phyloP scores from a whole-genome alignment of 1,140 invertebrate species.

The Mylabris phalerata region DNA sequence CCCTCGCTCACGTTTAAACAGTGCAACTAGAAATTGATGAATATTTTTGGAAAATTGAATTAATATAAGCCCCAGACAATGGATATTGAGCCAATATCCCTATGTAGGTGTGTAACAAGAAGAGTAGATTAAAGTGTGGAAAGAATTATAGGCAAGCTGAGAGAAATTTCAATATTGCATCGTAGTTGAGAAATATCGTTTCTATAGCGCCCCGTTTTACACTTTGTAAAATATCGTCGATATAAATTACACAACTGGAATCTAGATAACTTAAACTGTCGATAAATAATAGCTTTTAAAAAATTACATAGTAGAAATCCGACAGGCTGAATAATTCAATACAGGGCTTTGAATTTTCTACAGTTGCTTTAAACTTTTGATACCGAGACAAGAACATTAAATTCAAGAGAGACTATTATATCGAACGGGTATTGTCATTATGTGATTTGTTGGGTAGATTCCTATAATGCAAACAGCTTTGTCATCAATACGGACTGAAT shows the following conservation, averaged over 20 bases:
- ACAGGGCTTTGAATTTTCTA: too few relatives aligned
- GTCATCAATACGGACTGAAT: too few relatives aligned
- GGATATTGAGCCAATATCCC: not conserved
- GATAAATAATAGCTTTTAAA: constrained; percentile 15
- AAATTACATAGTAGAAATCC: constrained; percentile 14
- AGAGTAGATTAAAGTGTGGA: not conserved
- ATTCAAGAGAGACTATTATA: too few relatives aligned
- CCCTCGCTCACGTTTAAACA: too few relatives aligned
- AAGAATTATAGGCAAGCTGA: constrained; percentile 18
- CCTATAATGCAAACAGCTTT: too few relatives aligned
- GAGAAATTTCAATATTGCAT: constrained; percentile 18
- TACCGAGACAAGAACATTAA: too few relatives aligned
- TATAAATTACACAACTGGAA: constrained; percentile 11
- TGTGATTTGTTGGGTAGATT: too few relatives aligned
- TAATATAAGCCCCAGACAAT: too few relatives aligned
- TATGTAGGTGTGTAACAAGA: not conserved
- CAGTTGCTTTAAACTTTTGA: too few relatives aligned
- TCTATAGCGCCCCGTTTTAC: constrained; percentile 11
- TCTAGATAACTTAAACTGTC: constrained; percentile 16
- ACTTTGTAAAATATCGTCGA: constrained; percentile 18
- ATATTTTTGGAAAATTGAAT: too few relatives aligned
- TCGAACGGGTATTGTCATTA: too few relatives aligned
- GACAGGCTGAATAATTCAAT: constrained; percentile 11
- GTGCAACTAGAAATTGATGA: too few relatives aligned
- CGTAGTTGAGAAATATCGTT: constrained; percentile 16